Conservation (phyloP, 2,888 invertebrate genomes). For the Lycia hirtaria region DNA sequence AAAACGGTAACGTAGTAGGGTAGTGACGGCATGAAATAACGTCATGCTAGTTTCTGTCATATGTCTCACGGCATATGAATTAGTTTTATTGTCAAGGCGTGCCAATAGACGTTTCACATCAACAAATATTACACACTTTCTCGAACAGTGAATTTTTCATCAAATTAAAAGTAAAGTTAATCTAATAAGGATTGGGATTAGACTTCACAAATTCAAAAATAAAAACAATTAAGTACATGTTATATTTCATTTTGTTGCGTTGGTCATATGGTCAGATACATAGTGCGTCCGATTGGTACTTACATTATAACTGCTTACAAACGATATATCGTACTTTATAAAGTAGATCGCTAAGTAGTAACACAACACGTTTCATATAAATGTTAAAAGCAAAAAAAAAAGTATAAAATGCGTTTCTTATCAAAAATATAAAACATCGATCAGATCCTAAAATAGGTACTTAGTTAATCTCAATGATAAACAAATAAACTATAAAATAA, state of each 20-base stretch:
- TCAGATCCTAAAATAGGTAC: constrained; percentile 39
- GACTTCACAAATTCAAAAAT: not conserved
- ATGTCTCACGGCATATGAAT: no score
- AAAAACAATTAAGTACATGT: constrained; percentile 27
- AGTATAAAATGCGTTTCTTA: constrained; percentile 38
- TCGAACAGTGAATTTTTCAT: no score
- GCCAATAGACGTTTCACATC: no score
- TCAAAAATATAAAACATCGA: constrained; percentile 38
- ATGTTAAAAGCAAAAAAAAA: constrained; percentile 29
- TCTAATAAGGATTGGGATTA: not conserved
- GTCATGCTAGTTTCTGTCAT: no score
- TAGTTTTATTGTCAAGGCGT: no score
- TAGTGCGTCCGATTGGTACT: constrained; percentile 27
- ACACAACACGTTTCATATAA: constrained; percentile 21
- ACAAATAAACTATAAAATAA: constrained; percentile 23
- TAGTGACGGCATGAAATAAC: no score
- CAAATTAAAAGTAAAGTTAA: no score
- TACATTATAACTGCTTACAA: constrained; percentile 25
- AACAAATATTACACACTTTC: no score
- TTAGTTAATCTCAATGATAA: constrained; percentile 37
- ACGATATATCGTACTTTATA: constrained; percentile 2
- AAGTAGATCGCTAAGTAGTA: constrained; percentile 12
- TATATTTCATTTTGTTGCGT: constrained; percentile 30
- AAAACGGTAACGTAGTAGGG: no score
- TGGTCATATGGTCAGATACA: constrained; percentile 18